phyloP scores from a whole-genome alignment of 92 coral and sea anemone species.

The Actinostola sp. region DNA sequence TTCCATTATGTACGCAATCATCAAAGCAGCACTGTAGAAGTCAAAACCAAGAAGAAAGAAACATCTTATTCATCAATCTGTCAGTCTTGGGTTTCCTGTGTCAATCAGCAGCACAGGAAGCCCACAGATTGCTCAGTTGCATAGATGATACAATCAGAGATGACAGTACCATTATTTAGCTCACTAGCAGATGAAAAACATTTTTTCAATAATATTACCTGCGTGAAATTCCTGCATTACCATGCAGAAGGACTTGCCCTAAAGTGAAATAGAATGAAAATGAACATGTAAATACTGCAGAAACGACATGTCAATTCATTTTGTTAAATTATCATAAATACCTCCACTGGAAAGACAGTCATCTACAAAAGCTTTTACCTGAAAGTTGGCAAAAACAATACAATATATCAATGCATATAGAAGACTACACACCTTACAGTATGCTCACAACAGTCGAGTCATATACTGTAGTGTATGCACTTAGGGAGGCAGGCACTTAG shows the following conservation, averaged over 20 bases:
- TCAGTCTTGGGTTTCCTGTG: constrained; percentile 11
- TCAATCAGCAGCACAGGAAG: neutral
- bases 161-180: too few species aligned
- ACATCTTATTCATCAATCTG: neutral
- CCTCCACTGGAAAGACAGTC: constrained; percentile 85
- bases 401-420: neutral
- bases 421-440: neutral
- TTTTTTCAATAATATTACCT: constrained; percentile 49
- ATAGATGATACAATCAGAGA: too few species aligned
- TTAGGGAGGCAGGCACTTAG: too few species aligned
- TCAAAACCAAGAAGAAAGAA: neutral
- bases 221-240: constrained; percentile 97
- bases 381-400: neutral
- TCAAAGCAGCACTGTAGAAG: constrained; percentile 83
- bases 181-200: too few species aligned
- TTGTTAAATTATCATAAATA: neutral
- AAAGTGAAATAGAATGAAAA: neutral
- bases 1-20: constrained; percentile 98
- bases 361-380: constrained; percentile 91
- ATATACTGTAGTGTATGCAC: too few species aligned
- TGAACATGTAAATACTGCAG: too few species aligned
- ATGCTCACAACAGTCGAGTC: too few species aligned
- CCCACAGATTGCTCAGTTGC: too few species aligned
- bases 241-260: constrained; percentile 94
- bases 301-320: too few species aligned